Base-by-base conservation (phyloP, 2,113 vertebrate genomes). In the Corydoras maculifer region DNA sequence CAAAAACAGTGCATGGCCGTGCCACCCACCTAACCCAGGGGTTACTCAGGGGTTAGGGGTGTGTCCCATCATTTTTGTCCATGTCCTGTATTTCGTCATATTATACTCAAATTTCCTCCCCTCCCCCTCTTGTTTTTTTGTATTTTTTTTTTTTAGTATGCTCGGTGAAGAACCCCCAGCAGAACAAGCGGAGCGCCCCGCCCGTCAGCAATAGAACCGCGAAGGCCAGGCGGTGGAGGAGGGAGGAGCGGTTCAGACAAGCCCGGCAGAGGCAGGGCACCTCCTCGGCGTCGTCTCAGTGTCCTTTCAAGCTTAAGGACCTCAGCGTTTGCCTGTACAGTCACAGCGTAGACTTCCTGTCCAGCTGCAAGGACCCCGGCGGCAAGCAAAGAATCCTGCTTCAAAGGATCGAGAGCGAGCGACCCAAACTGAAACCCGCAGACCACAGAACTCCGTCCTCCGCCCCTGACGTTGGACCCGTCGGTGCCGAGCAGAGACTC, bases 131-230 rank as follows among this genome's bases (percentile, higher is more conserved):
- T 25, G 18, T 35, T 69, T 81, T 58, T 13, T n/a, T n/a, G n/a
- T n/a, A n/a, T n/a, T n/a, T 25, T 25, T 25, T 25, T 25, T 25
- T 25, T 25, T 25, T 18, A 91, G 90, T 86, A 73, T 86, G 86
- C 82, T 85, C 88, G 73, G 84, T 87, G 2, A 87, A 88, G 82
- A 87, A 88, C 74, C 86, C 86, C 76, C 89, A 88, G 83, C 84
- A 86, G 84, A 87, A 86, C 83, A 89, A 86, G 74, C 87, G 85
- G 73, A 88, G 88, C 65, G 85, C 84, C 70, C 74, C 87, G 62
- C 3, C 73, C 74, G 84, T 86, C 74, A 89, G 84, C 82, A 76
- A 75, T 68, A 86, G 84, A 73, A 68, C 86, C 69, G 78, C 64
- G 75, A 80, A 85, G 69, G 83, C 82, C 14, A 87, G 85, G 70